Conservation (phyloP, 2,797 vertebrate genomes). For the Phoebastria nigripes region DNA sequence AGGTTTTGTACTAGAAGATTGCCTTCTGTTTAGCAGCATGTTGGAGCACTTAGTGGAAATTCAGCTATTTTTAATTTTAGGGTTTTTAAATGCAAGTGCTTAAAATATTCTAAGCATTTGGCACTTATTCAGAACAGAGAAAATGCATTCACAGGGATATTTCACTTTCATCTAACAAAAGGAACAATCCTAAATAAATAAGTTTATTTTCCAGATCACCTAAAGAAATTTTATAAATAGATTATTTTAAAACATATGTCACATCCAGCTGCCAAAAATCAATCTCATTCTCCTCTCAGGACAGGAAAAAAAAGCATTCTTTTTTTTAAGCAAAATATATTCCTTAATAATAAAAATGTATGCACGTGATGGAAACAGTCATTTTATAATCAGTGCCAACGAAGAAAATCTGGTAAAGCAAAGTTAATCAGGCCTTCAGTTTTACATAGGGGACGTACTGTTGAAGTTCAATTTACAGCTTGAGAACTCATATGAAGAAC, state of each 20-base stretch:
- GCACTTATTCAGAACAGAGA: not conserved
- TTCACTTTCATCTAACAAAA: not conserved
- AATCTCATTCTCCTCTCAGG: not conserved
- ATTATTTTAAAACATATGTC: not conserved
- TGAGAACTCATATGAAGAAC: not conserved
- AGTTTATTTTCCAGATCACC: not conserved
- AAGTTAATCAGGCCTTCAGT: not conserved
- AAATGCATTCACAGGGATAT: not conserved
- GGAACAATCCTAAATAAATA: not conserved
- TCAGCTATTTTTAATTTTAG: conserved; percentile 14
- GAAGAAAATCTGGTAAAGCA: not conserved
- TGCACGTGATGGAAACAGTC: not conserved
- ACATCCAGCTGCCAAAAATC: not conserved
- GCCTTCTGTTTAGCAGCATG: not conserved
- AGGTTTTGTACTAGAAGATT: not conserved
- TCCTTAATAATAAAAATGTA: not conserved
- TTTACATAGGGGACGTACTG: not conserved
- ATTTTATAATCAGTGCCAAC: not conserved
- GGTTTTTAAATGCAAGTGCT: not conserved
- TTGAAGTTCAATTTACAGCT: not conserved
- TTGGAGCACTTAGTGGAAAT: not conserved
- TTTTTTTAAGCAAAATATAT: not conserved
- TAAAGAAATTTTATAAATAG: not conserved
- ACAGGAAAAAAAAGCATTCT: not conserved
- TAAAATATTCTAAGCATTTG: not conserved